Conservation (phyloP, 1,140 invertebrate genomes). For the Battus philenor region DNA sequence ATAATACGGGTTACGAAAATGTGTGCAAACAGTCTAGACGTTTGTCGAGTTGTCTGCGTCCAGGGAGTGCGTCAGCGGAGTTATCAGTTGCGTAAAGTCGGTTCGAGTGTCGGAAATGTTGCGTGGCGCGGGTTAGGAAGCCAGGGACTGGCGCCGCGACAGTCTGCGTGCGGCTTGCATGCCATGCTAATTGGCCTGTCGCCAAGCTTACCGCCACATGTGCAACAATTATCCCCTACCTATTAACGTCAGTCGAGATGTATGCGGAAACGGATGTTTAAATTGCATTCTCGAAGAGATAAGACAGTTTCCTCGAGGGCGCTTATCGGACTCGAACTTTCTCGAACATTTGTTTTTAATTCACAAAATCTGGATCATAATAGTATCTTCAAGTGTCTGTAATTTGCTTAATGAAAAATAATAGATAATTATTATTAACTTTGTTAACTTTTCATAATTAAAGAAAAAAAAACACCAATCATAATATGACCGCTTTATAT, state of each 20-base stretch:
- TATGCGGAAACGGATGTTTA: conserved; percentile 73
- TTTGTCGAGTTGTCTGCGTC: background rate
- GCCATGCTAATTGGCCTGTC: conserved; percentile 70
- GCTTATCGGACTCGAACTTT: background rate
- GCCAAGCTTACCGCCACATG: conserved; percentile 58
- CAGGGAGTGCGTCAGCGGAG: too few species aligned
- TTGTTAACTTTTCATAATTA: too few species aligned
- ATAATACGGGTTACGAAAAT: conserved; percentile 41
- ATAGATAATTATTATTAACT: too few species aligned
- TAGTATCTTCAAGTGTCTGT: too few species aligned
- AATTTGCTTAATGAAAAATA: too few species aligned
- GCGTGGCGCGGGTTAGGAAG: conserved; percentile 1
- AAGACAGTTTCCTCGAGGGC: conserved; percentile 33
- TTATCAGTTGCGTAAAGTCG: conserved; percentile 1
- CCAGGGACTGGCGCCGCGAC: conserved; percentile 15
- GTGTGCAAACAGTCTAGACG: conserved; percentile 19
- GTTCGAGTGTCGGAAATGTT: background rate
- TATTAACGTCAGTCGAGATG: conserved; percentile 52
- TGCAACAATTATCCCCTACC: conserved; percentile 71
- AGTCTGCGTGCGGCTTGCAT: conserved; percentile 34
- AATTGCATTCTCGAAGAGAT: conserved; percentile 62
- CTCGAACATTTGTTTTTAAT: background rate
- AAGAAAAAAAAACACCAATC: too few species aligned
- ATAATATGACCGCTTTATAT: too few species aligned
- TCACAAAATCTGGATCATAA: too few species aligned